A percentile compares a stretch with the other conserved stretches of the same genome.
Evolutionary conservation across 2,797 vertebrate species (phyloP).

Genomic region (Hemitrygon akajei): DNA sequence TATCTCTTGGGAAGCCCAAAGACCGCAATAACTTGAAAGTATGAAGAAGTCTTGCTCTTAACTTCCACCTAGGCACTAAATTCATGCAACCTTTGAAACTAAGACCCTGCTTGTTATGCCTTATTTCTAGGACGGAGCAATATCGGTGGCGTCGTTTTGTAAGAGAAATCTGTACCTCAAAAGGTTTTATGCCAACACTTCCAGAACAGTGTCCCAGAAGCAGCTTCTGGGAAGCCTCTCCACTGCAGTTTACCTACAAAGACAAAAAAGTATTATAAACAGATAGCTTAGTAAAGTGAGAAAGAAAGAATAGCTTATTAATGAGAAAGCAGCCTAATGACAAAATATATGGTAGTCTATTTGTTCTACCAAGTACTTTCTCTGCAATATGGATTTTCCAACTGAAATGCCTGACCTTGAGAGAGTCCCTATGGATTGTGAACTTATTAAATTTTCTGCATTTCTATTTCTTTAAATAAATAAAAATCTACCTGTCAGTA

Average conservation of each 20-base stretch:
- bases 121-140: conserved; percentile 42
- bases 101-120: conserved; percentile 31
- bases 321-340: not conserved
- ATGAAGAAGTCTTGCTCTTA: conserved; percentile 44
- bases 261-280: not conserved
- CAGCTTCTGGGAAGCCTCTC: conserved; percentile 49
- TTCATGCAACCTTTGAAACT: conserved; percentile 45
- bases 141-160: conserved; percentile 45
- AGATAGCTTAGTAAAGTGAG: not conserved
- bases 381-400: not conserved
- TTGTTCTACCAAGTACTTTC: not conserved
- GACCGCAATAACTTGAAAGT: conserved; percentile 43
- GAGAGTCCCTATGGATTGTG: not conserved
- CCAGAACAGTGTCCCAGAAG: conserved; percentile 63
- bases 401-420: no score
- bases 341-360: not conserved
- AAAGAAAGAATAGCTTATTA: conserved; percentile 44
- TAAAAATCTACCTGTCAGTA: not conserved
- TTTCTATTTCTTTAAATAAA: not conserved
- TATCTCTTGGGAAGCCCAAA: conserved; percentile 42
- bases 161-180: conserved; percentile 61
- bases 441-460: not conserved
- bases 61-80: conserved; percentile 42
- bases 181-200: conserved; percentile 47
- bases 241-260: conserved; percentile 71